A percentile compares a stretch with the other conserved stretches of the same genome.
phyloP scores from a whole-genome alignment of 2,888 invertebrate genomes.

The Muschampia staudingeri region DNA sequence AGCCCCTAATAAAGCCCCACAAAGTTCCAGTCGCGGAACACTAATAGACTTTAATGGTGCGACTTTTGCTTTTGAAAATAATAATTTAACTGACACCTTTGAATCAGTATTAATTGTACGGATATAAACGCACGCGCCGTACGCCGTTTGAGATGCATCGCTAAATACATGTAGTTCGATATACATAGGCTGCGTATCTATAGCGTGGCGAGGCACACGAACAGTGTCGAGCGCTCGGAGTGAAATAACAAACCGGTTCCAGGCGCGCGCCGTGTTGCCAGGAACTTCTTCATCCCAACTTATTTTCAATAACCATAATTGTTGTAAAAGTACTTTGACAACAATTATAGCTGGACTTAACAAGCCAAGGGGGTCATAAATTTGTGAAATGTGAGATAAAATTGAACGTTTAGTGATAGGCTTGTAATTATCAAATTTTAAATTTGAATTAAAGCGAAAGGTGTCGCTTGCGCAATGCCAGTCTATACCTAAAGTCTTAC shows the following conservation, averaged over 20 bases:
- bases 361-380: constrained; percentile 66
- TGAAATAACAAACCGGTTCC: constrained; percentile 37
- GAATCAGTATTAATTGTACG: constrained; percentile 50
- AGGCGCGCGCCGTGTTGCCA: background rate
- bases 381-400: constrained; percentile 59
- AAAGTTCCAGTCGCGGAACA: constrained; percentile 59
- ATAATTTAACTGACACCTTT: constrained; percentile 58
- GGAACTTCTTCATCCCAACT: constrained; percentile 49
- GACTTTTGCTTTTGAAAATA: constrained; percentile 50
- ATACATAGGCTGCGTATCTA: background rate
- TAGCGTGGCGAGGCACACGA: constrained; percentile 49
- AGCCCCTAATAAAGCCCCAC: constrained; percentile 66
- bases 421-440: constrained; percentile 38
- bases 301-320: constrained; percentile 53
- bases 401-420: constrained; percentile 52
- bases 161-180: constrained; percentile 65
- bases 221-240: constrained; percentile 33
- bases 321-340: constrained; percentile 55
- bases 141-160: constrained; percentile 65
- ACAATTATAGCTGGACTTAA: constrained; percentile 55
- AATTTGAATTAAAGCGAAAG: constrained; percentile 42
- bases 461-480: constrained; percentile 42
- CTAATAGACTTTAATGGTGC: constrained; percentile 35
- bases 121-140: constrained; percentile 67
- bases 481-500: constrained; percentile 54